phyloP scores from a whole-genome alignment of 2,113 vertebrate genomes.

The Salvator merianae region DNA sequence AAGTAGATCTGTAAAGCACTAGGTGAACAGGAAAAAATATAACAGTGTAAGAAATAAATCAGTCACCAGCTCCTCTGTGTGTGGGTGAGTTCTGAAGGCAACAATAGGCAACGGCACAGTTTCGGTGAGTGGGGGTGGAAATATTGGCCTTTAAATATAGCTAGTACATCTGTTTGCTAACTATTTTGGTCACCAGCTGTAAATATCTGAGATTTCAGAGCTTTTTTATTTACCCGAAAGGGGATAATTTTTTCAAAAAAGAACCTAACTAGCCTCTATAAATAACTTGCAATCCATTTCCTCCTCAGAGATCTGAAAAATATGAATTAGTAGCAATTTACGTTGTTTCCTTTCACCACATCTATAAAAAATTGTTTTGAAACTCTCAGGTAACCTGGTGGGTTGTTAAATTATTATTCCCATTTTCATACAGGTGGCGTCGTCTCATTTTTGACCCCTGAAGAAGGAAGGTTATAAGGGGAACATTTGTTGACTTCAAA shows the following conservation, averaged over 20 bases:
- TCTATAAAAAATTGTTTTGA: conserved; percentile 34
- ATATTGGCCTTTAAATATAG: conserved; percentile 59
- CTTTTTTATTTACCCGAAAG: neutral
- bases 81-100: conserved; percentile 58
- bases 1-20: conserved; percentile 54
- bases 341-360: neutral
- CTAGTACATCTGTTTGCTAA: conserved; percentile 51
- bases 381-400: conserved; percentile 13
- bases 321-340: neutral
- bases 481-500: neutral
- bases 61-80: conserved; percentile 40
- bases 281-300: conserved; percentile 25
- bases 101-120: conserved; percentile 50
- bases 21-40: conserved; percentile 60
- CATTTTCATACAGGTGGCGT: conserved; percentile 8
- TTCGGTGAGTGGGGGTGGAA: conserved; percentile 41
- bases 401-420: conserved; percentile 44
- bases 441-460: conserved; percentile 7
- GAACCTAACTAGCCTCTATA: conserved; percentile 25
- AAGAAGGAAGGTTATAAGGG: conserved; percentile 13
- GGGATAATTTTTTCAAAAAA: neutral
- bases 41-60: conserved; percentile 59
- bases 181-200: conserved; percentile 52
- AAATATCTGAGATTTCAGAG: conserved; percentile 47
- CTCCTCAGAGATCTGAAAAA: neutral